Percentiles rank a stretch among this genome's conserved stretches.
Evolutionary conservation across 2,113 vertebrate species (phyloP).

Genomic region (Myotis davidii): DNA sequence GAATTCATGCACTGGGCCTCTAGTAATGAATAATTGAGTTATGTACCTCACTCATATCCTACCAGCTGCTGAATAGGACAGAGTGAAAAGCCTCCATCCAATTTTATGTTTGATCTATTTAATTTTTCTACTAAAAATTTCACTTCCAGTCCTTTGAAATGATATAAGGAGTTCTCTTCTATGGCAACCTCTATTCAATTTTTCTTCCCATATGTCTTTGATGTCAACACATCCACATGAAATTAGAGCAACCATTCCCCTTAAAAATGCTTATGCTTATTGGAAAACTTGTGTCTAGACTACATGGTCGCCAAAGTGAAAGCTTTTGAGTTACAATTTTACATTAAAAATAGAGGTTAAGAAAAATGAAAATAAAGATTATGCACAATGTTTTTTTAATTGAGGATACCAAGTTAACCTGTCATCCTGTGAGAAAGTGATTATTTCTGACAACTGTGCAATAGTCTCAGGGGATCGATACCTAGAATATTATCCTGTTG

Average conservation of each 20-base stretch:
- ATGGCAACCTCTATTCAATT: background rate
- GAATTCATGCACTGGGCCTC: too few relatives aligned
- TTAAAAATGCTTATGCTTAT: background rate
- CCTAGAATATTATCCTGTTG: slow-evolving; percentile 30
- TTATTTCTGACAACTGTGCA: slow-evolving; percentile 3
- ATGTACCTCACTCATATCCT: background rate
- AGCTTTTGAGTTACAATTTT: background rate
- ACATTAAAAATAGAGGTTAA: background rate
- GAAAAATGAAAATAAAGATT: slow-evolving; percentile 11
- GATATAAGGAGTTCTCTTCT: background rate
- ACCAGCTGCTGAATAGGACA: background rate
- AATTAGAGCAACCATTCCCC: background rate
- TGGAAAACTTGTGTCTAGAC: background rate
- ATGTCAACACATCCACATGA: background rate
- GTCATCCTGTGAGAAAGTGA: background rate
- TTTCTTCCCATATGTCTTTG: background rate
- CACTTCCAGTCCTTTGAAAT: background rate
- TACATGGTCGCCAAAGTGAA: background rate
- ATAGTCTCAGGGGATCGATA: background rate
- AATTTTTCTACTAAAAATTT: slow-evolving; percentile 8
- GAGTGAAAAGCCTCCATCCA: background rate
- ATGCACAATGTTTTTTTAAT: background rate
- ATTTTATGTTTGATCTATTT: background rate
- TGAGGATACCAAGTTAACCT: background rate
- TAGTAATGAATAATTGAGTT: background rate